Base-by-base conservation (phyloP, 1,140 invertebrate genomes). In the Neuroterus valhalla region DNA sequence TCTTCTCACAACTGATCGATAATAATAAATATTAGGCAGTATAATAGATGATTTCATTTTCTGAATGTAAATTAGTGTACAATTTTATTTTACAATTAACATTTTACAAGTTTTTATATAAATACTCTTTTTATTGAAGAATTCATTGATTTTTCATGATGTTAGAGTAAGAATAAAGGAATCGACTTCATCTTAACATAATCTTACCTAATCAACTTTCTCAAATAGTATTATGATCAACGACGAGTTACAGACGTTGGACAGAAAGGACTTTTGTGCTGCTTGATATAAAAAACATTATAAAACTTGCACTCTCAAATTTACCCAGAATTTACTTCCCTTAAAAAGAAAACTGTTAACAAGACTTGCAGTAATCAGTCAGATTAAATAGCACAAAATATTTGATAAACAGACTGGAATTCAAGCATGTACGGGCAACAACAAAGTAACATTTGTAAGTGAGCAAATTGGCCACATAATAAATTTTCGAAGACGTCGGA, bases 341-440 rank as follows among this genome's bases (percentile, higher is more conserved):
- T 62, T 23, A 5, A n/a, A 38, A 62, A 38, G 23, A 23, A 62
- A 62, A 62, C 55, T 62, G 2, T 31, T 31, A 62, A 62, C n/a
- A 62, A n/a, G 26, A 62, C 55, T 26, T 5, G 26, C 55, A 62
- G 55, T 62, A 23, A 62, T 62, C 31, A 62, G 31, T 31, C 31
- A 62, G 55, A 62, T 62, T 62, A 62, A 62, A 62, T 62, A 62
- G 55, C 31, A 31, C n/a, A 62, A 62, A 62, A 62, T 62, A 62
- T 62, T 62, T 62, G 31, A 62, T 62, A 62, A 62, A 62, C 55
- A 62, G 31, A 62, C 55, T 62, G 26, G 15, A 62, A 31, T 62
- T 31, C 55, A 62, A 62, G 31, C 23, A 62, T 15, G 31, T 62
- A 38, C 55, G 3, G 23, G 52, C 21, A 55, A 55, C 21, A 62